Base-by-base conservation (phyloP, 2,113 vertebrate genomes). In the Synchiropus splendidus region DNA sequence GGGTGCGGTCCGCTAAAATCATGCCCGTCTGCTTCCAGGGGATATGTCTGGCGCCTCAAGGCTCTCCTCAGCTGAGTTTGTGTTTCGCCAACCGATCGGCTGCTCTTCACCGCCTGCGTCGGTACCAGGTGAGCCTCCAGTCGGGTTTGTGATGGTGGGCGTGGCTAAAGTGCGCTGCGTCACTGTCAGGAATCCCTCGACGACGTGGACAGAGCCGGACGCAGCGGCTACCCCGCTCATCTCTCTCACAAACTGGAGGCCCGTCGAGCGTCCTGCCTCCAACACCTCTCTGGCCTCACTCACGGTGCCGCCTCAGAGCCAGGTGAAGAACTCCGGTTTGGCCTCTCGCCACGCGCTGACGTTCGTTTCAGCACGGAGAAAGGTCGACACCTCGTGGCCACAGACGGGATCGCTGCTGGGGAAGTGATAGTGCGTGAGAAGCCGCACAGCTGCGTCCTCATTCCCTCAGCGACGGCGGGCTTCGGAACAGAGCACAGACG, bases 51-150 rank as follows among this genome's bases (percentile, higher is more conserved):
- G 79, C 89, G 34, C 61, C 36, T 14, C 74, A 58, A 11, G 51
- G 67, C 57, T 86, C 84, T 2, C 83, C 87, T 4, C 83, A 90
- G 56, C 67, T 90, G 37, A 78, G 90, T 2, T 3, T 97, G 67
- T 93, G 92, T 76, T 94, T 87, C 1, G 92, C 89, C 72, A 98
- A 98, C 74, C 90, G 92, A 44, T 98, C 94, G 0, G 92, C 94
- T 0, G 86, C 89, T 3, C 85, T 97, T 27, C 86, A 87, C 73
- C 85, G 83, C 61, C 86, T 93, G 53, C 82, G 80, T 10, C 67
- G 48, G 34, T 87, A 72, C 64, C 68, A 72, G 72, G 75, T 79
- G 31, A 74, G 62, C 12, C 12, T n/a, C n/a, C n/a, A n/a, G n/a
- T n/a, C n/a, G n/a, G n/a, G n/a, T n/a, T n/a, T n/a, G n/a, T n/a